These are phyloP conservation scores for Anableps anableps DNA, from an alignment of 2,797 vertebrate genomes.

Conservation along the genomic window DNA sequence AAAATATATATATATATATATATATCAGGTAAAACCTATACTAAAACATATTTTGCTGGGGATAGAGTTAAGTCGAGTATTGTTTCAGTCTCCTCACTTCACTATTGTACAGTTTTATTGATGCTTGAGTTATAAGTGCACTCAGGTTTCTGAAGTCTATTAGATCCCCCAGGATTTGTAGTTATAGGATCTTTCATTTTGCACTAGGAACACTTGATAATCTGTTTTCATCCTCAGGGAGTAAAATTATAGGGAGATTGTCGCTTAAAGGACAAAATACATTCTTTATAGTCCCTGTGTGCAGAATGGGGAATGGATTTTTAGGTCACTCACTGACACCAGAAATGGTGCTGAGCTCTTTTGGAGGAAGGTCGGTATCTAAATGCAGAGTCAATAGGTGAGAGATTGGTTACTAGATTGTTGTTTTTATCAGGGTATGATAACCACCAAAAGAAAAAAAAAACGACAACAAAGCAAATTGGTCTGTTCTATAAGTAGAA, in stretches of 20 bases:
- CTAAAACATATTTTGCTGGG: neutral
- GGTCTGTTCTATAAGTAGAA: neutral
- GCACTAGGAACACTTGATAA: neutral
- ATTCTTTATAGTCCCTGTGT: neutral
- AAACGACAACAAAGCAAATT: too few species aligned
- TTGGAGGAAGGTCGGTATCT: neutral
- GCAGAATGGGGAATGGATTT: neutral
- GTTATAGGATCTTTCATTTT: neutral
- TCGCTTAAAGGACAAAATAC: slow-evolving; percentile 3
- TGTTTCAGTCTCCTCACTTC: neutral
- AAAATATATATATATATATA: neutral
- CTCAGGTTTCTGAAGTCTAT: neutral
- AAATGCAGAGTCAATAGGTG: neutral
- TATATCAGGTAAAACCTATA: neutral
- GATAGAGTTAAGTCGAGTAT: neutral
- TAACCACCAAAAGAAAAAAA: too few species aligned
- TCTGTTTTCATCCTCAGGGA: slow-evolving; percentile 1
- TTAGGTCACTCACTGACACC: neutral
- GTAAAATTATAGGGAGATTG: neutral
- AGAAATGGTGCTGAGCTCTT: neutral
- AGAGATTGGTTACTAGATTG: neutral
- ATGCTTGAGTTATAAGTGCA: neutral
- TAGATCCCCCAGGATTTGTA: neutral
- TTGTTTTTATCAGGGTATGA: too few species aligned
- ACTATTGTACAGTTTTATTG: neutral